phyloP scores from a whole-genome alignment of 2,113 vertebrate species.

The Dipodomys ordii region DNA sequence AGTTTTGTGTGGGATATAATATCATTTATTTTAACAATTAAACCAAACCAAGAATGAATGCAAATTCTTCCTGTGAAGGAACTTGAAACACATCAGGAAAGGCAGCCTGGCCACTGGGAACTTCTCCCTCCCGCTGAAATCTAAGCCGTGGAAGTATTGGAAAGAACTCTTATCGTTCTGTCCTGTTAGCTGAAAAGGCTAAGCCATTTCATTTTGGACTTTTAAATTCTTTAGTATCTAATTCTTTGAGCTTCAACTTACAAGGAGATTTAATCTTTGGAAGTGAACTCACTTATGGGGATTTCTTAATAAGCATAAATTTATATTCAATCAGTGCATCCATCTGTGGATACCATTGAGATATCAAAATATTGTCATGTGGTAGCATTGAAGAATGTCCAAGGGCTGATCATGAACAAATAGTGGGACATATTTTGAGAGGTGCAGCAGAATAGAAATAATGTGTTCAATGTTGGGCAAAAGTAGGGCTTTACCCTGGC shows the following conservation, averaged over 20 bases:
- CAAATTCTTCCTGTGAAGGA: background rate
- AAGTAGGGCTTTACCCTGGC: background rate
- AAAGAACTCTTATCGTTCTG: background rate
- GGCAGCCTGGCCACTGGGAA: accelerated
- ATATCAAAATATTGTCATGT: background rate
- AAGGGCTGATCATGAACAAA: background rate
- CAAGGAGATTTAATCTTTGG: background rate
- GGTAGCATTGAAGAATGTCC: background rate
- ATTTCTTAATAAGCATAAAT: background rate
- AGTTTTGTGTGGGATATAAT: background rate
- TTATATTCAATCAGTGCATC: background rate
- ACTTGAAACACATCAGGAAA: background rate
- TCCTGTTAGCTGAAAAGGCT: background rate
- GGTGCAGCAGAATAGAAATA: background rate
- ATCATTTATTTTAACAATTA: slow-evolving; percentile 31
- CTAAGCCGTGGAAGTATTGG: background rate
- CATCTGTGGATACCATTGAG: background rate
- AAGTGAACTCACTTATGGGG: background rate
- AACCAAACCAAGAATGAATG: background rate
- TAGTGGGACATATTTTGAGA: background rate
- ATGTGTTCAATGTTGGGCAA: background rate
- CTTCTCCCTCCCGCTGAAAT: background rate
- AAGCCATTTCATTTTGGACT: background rate
- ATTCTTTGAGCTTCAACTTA: slow-evolving; percentile 18
- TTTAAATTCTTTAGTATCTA: background rate